Evolutionary conservation across 1,140 invertebrate genomes (phyloP).

Genomic region (Harpegnathos saltator): DNA sequence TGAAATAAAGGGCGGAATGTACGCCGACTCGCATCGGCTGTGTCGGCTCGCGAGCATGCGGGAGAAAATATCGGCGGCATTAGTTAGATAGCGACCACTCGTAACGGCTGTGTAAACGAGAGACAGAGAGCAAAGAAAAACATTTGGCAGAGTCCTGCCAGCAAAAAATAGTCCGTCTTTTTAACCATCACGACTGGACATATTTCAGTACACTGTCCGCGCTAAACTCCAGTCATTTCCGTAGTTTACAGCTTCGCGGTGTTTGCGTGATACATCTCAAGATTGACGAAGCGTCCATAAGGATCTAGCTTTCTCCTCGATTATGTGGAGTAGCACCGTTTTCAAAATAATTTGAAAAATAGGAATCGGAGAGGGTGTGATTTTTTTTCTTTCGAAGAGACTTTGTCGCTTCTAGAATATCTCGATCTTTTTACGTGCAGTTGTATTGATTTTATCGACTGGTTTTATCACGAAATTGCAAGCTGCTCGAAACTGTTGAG

Average conservation of each 20-base stretch:
- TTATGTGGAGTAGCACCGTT: too few species aligned
- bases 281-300: not conserved
- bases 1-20: not conserved
- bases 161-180: not conserved
- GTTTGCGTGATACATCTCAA: not conserved
- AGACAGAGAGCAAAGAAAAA: slow-evolving; percentile 1
- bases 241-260: slow-evolving; percentile 1
- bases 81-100: not conserved
- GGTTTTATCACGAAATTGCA: too few species aligned
- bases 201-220: slow-evolving; percentile 18
- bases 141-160: not conserved
- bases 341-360: too few species aligned
- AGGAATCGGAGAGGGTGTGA: too few species aligned
- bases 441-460: too few species aligned
- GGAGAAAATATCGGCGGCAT: not conserved
- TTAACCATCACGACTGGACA: not conserved
- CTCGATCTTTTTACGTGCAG: too few species aligned
- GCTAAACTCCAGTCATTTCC: slow-evolving; percentile 11
- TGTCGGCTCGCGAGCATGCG: too few species aligned
- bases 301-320: not conserved
- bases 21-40: not conserved
- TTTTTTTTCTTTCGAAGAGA: too few species aligned
- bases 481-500: too few species aligned
- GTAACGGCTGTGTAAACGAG: not conserved
- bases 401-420: too few species aligned